Evolutionary conservation across 1,140 invertebrate genomes (phyloP), one percentile per base, ranked within the genome.

Genomic region (Saccostrea cuccullata): DNA sequence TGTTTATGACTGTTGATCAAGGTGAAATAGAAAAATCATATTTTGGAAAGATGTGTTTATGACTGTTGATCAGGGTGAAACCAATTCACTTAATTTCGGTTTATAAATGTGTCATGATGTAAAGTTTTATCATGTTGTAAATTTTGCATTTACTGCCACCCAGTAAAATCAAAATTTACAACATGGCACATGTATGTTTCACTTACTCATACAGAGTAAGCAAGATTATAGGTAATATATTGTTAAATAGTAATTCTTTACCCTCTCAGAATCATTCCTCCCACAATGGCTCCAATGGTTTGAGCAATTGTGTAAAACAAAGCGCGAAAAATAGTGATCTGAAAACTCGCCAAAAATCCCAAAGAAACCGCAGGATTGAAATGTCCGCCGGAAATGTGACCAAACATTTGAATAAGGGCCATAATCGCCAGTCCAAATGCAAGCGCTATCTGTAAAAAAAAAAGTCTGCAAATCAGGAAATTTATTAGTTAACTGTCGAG

Each of bases 391-490:
- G 92, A 93, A 82, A 94, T 91, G 89, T 93, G 91, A 47, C 93
- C 93, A 47, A 94, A 89, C 90, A 92, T 91, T 67, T 92, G 92
- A 36, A 93, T 91, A 58, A 92, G 87, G 13, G 92, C 91, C 91
- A 92, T 92, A 77, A 93, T 92, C 15, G 90, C 88, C 26, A 93
- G 82, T 56, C 92, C 92, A 82, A 93, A 93, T 1, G 89, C 96
- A 73, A 98, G 96, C 26, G 97, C 97, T 89, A 98, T 98, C 90
- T 97, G 96, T 0, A 97, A 96, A 12, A 64, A 64, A n/a, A 20
- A 64, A 64, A 47, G 0, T 47, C 9, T 47, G 1, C 47, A 47
- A 47, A 47, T 47, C 6, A 47, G 47, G 47, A 47, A 9, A 9
- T 47, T 9, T 47, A 47, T 47, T 9, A 47, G 47, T 9, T 47